These are phyloP conservation scores for Plusia festucae DNA, from an alignment of 2,888 invertebrate species.

Conservation along the genomic window DNA sequence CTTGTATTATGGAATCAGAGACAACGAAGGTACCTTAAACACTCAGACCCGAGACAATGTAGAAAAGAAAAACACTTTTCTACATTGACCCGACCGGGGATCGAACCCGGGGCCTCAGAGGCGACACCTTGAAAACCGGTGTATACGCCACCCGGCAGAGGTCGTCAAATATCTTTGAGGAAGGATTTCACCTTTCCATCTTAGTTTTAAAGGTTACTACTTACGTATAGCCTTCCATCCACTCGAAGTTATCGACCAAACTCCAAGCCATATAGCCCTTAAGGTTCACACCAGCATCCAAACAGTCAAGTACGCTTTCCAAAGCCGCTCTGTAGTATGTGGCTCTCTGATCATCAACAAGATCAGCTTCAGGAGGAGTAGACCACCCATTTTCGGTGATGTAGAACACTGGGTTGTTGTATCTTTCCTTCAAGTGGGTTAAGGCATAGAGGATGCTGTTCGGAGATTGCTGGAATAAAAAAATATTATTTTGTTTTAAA, in stretches of 20 bases:
- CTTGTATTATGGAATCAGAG: no score
- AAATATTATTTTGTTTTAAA: neutral
- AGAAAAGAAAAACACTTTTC: no score
- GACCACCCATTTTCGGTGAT: constrained; percentile 90
- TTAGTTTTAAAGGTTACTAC: constrained; percentile 51
- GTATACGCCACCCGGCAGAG: no score
- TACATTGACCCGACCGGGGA: no score
- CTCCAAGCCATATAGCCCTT: constrained; percentile 90
- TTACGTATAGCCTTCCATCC: constrained; percentile 88
- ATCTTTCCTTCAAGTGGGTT: constrained; percentile 31
- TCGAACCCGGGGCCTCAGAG: no score
- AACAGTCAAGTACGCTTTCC: constrained; percentile 73
- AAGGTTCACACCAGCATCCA: constrained; percentile 81
- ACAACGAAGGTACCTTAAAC: no score
- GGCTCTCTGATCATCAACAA: constrained; percentile 80
- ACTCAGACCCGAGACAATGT: no score
- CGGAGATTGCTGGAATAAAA: constrained; percentile 29
- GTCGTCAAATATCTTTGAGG: no score
- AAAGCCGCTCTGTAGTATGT: constrained; percentile 78
- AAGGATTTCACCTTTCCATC: no score
- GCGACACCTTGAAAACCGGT: no score
- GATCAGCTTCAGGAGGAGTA: constrained; percentile 63
- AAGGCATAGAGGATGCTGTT: constrained; percentile 37
- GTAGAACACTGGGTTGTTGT: constrained; percentile 83
- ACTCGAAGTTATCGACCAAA: constrained; percentile 91